Evolutionary conservation across 2,888 invertebrate species (phyloP), one percentile per base, ranked within the genome.

Genomic region (Trissoscelio sp.): DNA sequence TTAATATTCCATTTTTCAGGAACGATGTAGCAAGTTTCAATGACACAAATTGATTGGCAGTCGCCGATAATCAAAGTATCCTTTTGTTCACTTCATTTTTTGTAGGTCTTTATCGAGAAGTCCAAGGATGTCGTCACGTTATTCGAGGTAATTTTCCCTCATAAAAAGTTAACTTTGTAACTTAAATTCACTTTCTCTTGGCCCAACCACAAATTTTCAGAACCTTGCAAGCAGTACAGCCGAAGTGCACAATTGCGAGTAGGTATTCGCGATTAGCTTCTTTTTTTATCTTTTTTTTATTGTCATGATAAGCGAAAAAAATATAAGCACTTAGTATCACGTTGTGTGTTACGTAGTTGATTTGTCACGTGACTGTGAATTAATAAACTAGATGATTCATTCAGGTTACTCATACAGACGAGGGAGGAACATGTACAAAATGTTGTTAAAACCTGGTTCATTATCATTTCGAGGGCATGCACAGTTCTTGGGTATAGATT

Each of bases 71-170:
- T n/a, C n/a, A n/a, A n/a, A n/a, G n/a, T n/a, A n/a, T n/a, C n/a
- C n/a, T n/a, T n/a, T n/a, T n/a, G n/a, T n/a, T n/a, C n/a, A n/a
- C n/a, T n/a, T n/a, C 86, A 87, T 84, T 87, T 86, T 88, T 88
- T 89, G 48, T 87, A 90, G 90, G 85, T 90, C 89, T 84, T 82
- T 83, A 78, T 90, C 90, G 66, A 88, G 87, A 88, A 90, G 90
- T 81, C 88, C 90, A 6, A 86, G 83, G 81, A 84, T 85, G 74
- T 86, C 88, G 5, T 83, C 86, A 55, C 85, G 86, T 57, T 86
- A 86, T 79, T 88, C 89, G 77, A 90, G 90, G 90, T 90, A 89
- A 90, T 72, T 60, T 12, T 28, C n/a, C 0, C 7, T 9, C 11
- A 46, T 31, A n/a, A 24, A 39, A 0, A n/a, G 4, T 55, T 31